Evolutionary conservation across 1,140 invertebrate species (phyloP).

Genomic region (Pogonus chalceus): DNA sequence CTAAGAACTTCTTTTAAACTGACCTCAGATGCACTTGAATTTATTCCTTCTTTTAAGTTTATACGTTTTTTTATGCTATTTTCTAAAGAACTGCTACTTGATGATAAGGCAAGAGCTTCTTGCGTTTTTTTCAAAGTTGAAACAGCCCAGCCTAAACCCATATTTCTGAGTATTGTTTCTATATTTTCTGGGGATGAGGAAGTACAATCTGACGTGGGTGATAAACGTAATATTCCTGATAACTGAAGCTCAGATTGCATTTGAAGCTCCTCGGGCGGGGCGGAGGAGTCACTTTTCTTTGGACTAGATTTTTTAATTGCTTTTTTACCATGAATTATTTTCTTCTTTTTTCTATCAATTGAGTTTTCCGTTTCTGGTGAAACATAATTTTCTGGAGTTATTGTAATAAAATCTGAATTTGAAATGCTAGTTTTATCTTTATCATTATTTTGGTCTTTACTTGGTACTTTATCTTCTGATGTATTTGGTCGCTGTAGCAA

Average conservation of each 20-base stretch:
- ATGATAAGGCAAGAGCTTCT: slow-evolving; percentile 49
- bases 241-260: neutral
- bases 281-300: neutral
- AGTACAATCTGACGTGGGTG: neutral
- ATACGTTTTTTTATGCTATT: slow-evolving; percentile 27
- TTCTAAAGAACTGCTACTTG: slow-evolving; percentile 45
- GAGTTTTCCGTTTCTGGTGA: neutral
- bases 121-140: slow-evolving; percentile 55
- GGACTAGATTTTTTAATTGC: neutral
- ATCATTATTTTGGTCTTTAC: neutral
- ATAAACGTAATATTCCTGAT: neutral
- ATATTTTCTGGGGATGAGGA: slow-evolving; percentile 43
- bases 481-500: neutral
- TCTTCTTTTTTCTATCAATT: neutral
- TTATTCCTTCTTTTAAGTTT: slow-evolving; percentile 7
- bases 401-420: neutral
- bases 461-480: neutral
- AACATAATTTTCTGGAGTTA: neutral
- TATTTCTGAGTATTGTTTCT: slow-evolving; percentile 43
- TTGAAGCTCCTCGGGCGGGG: neutral
- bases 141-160: slow-evolving; percentile 54
- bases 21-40: slow-evolving; percentile 21
- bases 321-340: neutral
- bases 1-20: slow-evolving; percentile 24
- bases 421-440: neutral